Base-by-base conservation (phyloP, 2,113 vertebrate species). In the Toxostoma redivivum region DNA sequence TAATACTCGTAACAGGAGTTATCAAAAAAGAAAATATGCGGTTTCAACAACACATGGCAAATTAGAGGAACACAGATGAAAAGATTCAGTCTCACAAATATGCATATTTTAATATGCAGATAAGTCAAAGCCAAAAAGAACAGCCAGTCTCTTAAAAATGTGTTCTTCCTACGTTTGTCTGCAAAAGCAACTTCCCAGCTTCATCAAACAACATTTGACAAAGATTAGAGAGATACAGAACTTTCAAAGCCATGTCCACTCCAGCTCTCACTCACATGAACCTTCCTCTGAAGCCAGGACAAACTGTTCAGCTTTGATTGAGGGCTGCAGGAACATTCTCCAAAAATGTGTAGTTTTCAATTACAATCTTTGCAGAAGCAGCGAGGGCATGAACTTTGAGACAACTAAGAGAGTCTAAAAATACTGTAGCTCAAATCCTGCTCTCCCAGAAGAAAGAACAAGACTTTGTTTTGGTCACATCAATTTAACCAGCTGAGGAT, bases 41-140 rank as follows among this genome's bases (percentile, higher is more conserved):
- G 48, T 87, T 78, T 50, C 70, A 81, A 95, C 74, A 95, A 88
- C 91, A 97, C 84, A 95, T 37, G 82, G 42, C 78, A 88, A 86
- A 84, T 88, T n/a, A 53, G 73, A 92, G 12, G 71, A 64, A 37
- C 35, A 42, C 1, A 12, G 91, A 95, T 95, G 38, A 95, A 95
- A 95, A 92, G 80, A 83, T 84, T 82, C 60, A 16, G 37, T 25
- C 65, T 83, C 44, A 77, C 57, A 93, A 92, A 81, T 60, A 90
- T 3, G 42, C 54, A 70, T 71, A 72, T 95, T 90, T 93, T 47
- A 92, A 74, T 53, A 70, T 30, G 31, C 64, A 66, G 80, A 84
- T 56, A 96, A 76, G 88, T 70, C 71, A 92, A 94, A 88, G 86
- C 92, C 92, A 81, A 88, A 93, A 86, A 77, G 64, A 96, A 82